These are phyloP conservation scores for Protophormia terraenovae DNA, from an alignment of 2,888 invertebrate species.

Conservation along the genomic window DNA sequence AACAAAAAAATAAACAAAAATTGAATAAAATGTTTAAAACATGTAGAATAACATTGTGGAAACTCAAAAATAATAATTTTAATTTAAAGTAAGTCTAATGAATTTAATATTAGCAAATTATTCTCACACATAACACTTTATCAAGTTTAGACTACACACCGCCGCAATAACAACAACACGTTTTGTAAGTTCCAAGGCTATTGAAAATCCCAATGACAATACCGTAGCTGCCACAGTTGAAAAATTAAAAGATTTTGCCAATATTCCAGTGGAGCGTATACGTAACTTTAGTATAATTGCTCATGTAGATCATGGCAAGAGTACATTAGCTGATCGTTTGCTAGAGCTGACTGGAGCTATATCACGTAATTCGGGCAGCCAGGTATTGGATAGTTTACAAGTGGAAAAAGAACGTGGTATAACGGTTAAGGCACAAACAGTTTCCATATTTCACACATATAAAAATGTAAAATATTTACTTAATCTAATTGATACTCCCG, in stretches of 20 bases:
- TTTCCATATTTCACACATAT: slow-evolving; percentile 90
- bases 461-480: slow-evolving; percentile 88
- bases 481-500: slow-evolving; percentile 98
- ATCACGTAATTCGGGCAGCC: slow-evolving; percentile 85
- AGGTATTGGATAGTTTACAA: slow-evolving; percentile 90
- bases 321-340: slow-evolving; percentile 97
- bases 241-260: slow-evolving; percentile 69
- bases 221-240: slow-evolving; percentile 22
- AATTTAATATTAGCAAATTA: neutral
- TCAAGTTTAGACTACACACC: slow-evolving; percentile 35
- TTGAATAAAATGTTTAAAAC: slow-evolving; percentile 54
- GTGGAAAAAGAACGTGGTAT: slow-evolving; percentile 98
- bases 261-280: slow-evolving; percentile 82
- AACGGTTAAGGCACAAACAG: slow-evolving; percentile 98
- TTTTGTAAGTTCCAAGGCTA: neutral
- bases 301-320: slow-evolving; percentile 99
- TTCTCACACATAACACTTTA: neutral
- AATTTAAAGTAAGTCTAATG: slow-evolving; percentile 20
- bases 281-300: slow-evolving; percentile 98
- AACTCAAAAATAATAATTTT: slow-evolving; percentile 22
- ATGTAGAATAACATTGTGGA: slow-evolving; percentile 17
- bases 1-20: neutral
- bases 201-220: neutral
- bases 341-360: slow-evolving; percentile 94
- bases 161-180: slow-evolving; percentile 37